These are phyloP conservation scores for Formica aserva DNA, from an alignment of 2,888 invertebrate genomes.

Conservation along the genomic window DNA sequence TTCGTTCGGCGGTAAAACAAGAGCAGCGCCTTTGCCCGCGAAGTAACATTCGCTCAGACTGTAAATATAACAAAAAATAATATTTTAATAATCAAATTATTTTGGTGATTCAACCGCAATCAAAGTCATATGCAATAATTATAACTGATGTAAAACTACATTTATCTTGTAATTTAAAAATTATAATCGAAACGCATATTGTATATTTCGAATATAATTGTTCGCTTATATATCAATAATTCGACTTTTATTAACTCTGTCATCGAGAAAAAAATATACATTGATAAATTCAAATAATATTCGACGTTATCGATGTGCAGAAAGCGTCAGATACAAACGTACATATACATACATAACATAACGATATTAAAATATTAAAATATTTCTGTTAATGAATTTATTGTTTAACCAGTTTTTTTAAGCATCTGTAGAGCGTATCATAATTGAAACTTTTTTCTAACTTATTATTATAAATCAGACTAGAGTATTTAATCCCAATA, in stretches of 20 bases:
- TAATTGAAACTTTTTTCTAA: neutral
- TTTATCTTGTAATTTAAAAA: neutral
- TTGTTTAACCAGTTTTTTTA: neutral
- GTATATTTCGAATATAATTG: neutral
- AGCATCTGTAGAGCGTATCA: too few relatives aligned
- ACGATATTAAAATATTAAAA: neutral
- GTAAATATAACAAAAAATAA: slow-evolving; percentile 84
- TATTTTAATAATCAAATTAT: neutral
- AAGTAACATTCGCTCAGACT: slow-evolving; percentile 98
- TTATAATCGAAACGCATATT: neutral
- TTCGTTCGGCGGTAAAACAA: slow-evolving; percentile 94
- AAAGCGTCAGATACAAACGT: neutral
- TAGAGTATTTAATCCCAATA: neutral
- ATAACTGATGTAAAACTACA: neutral
- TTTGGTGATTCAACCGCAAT: neutral
- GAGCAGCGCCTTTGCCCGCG: slow-evolving; percentile 97
- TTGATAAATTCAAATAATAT: neutral
- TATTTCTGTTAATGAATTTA: neutral
- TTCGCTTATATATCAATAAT: neutral
- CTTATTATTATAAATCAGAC: neutral
- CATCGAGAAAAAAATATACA: neutral
- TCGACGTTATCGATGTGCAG: neutral
- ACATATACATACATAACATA: neutral
- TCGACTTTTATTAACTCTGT: neutral
- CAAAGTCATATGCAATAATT: neutral